Percentiles rank a stretch among this genome's conserved stretches.
Conservation (phyloP, 2,113 vertebrate genomes). For the Laterallus jamaicensis region DNA sequence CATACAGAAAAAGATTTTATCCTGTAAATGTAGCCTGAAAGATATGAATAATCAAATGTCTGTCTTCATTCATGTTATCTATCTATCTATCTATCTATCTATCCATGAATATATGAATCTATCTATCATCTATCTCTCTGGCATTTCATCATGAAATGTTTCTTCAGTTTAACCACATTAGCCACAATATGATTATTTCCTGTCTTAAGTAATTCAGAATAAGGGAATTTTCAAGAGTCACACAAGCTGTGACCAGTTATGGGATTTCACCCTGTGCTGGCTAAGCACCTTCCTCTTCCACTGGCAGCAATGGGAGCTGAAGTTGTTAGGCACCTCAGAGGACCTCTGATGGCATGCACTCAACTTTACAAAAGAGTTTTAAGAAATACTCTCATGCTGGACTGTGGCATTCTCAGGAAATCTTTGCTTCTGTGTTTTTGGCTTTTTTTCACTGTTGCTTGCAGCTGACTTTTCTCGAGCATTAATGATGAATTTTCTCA, state of each 20-base stretch:
- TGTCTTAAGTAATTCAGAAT: conserved; percentile 49
- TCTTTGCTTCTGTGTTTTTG: background rate
- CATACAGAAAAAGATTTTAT: background rate
- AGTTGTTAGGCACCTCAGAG: background rate
- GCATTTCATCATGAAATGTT: background rate
- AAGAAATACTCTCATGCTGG: background rate
- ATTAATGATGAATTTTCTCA: background rate
- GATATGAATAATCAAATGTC: background rate
- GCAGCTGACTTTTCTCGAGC: background rate
- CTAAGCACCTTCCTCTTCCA: background rate
- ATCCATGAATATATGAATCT: background rate
- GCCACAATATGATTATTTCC: conserved; percentile 52
- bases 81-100: background rate
- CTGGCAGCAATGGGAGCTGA: background rate
- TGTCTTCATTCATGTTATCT: background rate
- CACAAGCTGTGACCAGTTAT: background rate
- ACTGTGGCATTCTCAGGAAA: background rate
- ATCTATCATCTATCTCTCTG: background rate
- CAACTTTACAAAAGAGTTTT: background rate
- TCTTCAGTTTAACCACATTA: conserved; percentile 53
- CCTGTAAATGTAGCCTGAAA: background rate
- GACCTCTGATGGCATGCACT: background rate
- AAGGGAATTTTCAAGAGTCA: conserved; percentile 32
- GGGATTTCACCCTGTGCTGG: background rate
- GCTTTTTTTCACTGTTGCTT: background rate